Evolutionary conservation across 2,888 invertebrate genomes (phyloP), one percentile per base, ranked within the genome.

Genomic region (Macaria notata): DNA sequence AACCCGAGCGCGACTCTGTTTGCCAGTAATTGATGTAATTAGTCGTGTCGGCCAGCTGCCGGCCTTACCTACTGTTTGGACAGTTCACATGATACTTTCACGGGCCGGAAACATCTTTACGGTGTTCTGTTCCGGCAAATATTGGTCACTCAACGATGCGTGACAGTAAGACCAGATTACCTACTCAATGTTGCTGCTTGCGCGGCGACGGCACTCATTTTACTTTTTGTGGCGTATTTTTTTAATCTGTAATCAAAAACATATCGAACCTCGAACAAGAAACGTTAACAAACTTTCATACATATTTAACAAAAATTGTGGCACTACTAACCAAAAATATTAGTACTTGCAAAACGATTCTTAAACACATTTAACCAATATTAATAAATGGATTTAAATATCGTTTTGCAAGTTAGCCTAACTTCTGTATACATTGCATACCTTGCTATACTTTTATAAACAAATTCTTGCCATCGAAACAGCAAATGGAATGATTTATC

Each of bases 1-100:
- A 90, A 89, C 86, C 87, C 78, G 86, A 90, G 79, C 82, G 65
- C 69, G 63, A 68, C 73, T 69, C 72, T 89, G 86, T 89, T 90
- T 88, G 81, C 82, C 84, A 84, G 86, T 90, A 88, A 91, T 91
- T 90, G 91, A 89, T 85, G 91, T 91, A 91, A 91, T 91, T 91
- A 90, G 91, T 90, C 89, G 89, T 89, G 88, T 90, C 89, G 85
- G 75, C 75, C 90, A 90, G 88, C 90, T 88, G 90, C 83, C 76
- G 59, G 80, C 80, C 79, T 78, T 43, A 31, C 73, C 76, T 68
- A 73, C 70, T 88, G 84, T 91, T 88, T 89, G 81, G 73, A 79
- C 78, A 79, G 88, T 84, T 83, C 81, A 89, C 86, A 85, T 83
- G 89, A 91, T 90, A 91, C 90, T 90, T 87, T 82, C 76, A 80